Evolutionary conservation across 2,113 vertebrate genomes (phyloP), one percentile per base, ranked within the genome.

Genomic region (Ornithorhynchus anatinus): DNA sequence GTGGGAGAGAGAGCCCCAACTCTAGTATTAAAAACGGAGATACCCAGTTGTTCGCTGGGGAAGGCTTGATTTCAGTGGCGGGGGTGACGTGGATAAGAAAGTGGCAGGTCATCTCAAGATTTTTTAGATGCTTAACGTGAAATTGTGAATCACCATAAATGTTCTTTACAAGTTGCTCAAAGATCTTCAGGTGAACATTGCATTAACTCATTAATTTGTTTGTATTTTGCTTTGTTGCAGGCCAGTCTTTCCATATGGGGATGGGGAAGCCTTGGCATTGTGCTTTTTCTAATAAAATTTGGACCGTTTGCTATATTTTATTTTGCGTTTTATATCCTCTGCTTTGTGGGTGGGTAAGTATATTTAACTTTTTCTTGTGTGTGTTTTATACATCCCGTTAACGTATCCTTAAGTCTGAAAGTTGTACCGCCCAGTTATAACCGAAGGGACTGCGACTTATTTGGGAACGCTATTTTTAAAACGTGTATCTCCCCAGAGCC

Each of bases 271-370:
- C 96, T 99, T 87, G 95, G 93, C 81, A 85, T 97, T 73, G 94
- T 98, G 90, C 96, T 99, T 89, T 98, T 98, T 92, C 94, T 99
- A 72, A 86, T 97, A 93, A 97, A 96, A 16, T 99, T 99, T 89
- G 97, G 97, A 95, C 97, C 96, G 86, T 99, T 98, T 84, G 94
- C 96, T 89, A 95, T 99, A 93, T 96, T 99, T 95, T 99, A 97
- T 92, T 95, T 98, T 94, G 96, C 96, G 44, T 98, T 98, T 94
- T 99, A 98, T 93, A 94, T 99, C 91, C 93, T 98, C 93, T 98
- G 96, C 94, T 98, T 98, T 93, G 91, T 98, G 89, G 94, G 94
- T 90, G 98, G 98, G 98, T 99, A 93, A 98, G 97, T 92, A 88
- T 72, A 62, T 17, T 29, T 36, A 58, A 16, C 37, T 42, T 64